phyloP scores from a whole-genome alignment of 2,113 vertebrate species.

The Vulpes vulpes region DNA sequence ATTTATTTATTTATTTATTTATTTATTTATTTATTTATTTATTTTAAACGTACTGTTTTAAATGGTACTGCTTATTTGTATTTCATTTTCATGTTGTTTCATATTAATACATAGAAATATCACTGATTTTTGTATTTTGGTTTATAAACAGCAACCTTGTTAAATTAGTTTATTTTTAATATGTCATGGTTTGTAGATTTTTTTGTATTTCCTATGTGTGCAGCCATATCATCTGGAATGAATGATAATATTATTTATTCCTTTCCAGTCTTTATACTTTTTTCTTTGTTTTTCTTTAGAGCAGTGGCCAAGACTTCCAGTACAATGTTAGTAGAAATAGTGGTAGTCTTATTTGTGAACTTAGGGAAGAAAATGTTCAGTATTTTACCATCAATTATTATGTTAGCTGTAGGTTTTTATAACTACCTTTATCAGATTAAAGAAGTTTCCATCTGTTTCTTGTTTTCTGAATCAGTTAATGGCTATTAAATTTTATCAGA shows the following conservation, averaged over 20 bases:
- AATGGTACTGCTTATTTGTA: conserved; percentile 7
- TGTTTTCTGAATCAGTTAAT: conserved; percentile 28
- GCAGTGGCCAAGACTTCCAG: not conserved
- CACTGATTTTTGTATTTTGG: not conserved
- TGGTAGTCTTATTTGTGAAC: conserved; percentile 10
- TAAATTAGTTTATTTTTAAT: conserved; percentile 46
- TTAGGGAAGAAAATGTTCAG: not conserved
- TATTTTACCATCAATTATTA: conserved; percentile 27
- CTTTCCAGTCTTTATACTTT: not conserved
- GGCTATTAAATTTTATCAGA: conserved; percentile 26
- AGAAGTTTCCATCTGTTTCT: not conserved
- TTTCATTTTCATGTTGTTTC: conserved; percentile 42
- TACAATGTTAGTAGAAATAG: conserved; percentile 3
- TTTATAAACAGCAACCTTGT: not conserved
- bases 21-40: no score
- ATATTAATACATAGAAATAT: conserved; percentile 19
- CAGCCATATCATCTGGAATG: not conserved
- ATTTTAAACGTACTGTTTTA: not conserved
- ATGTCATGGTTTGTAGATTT: conserved; percentile 42
- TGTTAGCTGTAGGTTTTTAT: conserved; percentile 6
- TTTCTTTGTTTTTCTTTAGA: conserved; percentile 29
- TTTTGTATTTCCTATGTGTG: not conserved
- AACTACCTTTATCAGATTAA: conserved; percentile 26
- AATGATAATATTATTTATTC: not conserved
- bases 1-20: not conserved